phyloP scores from a whole-genome alignment of 2,797 vertebrate species.

The Siniperca obscura region DNA sequence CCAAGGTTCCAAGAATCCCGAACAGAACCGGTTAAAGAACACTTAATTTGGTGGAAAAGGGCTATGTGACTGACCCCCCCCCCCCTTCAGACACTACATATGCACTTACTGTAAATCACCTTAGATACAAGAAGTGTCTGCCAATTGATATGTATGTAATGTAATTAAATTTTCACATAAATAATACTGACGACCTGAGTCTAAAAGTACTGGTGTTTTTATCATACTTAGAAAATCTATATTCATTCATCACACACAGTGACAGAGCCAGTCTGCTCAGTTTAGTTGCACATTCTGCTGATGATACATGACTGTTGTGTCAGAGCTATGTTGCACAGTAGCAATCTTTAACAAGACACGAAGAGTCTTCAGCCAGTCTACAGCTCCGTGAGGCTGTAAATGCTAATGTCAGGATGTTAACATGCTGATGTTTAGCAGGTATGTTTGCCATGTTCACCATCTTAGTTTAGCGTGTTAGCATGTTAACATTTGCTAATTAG shows the following conservation, averaged over 20 bases:
- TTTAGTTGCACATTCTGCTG: conserved; percentile 6
- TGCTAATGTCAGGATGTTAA: neutral
- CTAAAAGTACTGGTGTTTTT: neutral
- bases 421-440: neutral
- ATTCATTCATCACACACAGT: neutral
- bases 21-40: no score
- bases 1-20: no score
- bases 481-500: neutral
- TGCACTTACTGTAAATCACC: neutral
- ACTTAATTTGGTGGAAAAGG: no score
- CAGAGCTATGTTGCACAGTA: conserved; percentile 4
- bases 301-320: neutral
- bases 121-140: neutral
- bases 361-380: neutral
- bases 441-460: neutral
- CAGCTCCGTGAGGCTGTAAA: neutral
- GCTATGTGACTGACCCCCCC: no score
- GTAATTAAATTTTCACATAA: neutral
- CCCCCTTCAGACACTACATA: no score
- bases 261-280: neutral
- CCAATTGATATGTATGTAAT: neutral
- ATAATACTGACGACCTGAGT: neutral
- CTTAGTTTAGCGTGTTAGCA: no score
- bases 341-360: neutral
- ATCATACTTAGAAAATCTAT: neutral